Evolutionary conservation across 1,140 invertebrate genomes (phyloP).

Genomic region (Cheumatopsyche charites): DNA sequence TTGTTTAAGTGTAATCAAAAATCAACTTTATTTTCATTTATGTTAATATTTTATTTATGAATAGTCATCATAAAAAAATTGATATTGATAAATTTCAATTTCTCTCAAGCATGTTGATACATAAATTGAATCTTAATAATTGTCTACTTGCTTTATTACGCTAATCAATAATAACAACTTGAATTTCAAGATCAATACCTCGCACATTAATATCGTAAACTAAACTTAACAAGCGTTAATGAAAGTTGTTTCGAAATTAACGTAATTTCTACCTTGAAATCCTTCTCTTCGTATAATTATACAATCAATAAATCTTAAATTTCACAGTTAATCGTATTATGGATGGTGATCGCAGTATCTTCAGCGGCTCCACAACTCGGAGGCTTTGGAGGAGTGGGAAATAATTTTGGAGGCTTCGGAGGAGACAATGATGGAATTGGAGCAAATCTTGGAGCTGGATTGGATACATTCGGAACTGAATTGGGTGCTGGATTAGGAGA

Average conservation of each 20-base stretch:
- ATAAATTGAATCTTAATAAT: too few species aligned
- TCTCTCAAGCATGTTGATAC: too few species aligned
- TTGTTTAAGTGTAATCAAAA: too few species aligned
- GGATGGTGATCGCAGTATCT: neutral
- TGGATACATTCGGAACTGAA: slow-evolving; percentile 20
- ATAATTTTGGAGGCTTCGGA: slow-evolving; percentile 23
- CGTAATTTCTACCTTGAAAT: neutral
- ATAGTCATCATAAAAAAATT: too few species aligned
- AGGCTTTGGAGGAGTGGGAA: slow-evolving; percentile 27
- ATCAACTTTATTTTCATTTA: too few species aligned
- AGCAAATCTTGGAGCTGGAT: slow-evolving; percentile 18
- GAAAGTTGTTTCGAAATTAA: slow-evolving; percentile 3
- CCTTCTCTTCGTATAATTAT: too few species aligned
- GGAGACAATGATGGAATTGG: slow-evolving; percentile 13
- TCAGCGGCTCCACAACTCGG: slow-evolving; percentile 37
- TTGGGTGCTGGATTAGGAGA: slow-evolving; percentile 20
- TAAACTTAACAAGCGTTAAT: neutral
- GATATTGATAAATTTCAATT: too few species aligned
- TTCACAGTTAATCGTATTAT: slow-evolving; percentile 23
- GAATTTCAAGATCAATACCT: slow-evolving; percentile 12
- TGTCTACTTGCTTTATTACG: too few species aligned
- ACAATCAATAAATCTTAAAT: too few species aligned
- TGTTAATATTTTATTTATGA: too few species aligned
- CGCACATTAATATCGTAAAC: too few species aligned
- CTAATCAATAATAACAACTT: neutral